phyloP scores from a whole-genome alignment of 2,888 invertebrate genomes.

The Athalia cordata region DNA sequence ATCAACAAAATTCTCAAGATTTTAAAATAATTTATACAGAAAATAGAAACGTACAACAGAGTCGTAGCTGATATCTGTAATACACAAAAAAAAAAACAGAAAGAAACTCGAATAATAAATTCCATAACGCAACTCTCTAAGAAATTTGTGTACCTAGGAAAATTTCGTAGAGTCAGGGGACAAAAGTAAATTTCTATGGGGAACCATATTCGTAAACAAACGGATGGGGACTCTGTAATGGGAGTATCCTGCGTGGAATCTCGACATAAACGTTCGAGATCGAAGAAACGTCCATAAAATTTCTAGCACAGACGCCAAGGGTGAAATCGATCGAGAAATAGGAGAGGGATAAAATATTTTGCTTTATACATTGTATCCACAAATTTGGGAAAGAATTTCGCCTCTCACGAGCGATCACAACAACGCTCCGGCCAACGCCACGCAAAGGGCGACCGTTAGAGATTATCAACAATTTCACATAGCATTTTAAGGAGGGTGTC shows the following conservation, averaged over 20 bases:
- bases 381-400: no score
- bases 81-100: no score
- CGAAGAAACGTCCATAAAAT: not conserved
- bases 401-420: no score
- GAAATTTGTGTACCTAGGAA: no score
- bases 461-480: conserved; percentile 14
- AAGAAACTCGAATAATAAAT: no score
- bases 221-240: not conserved
- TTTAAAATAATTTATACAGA: not conserved
- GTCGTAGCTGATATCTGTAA: no score
- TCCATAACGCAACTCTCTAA: no score
- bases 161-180: not conserved
- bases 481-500: not conserved
- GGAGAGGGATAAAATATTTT: no score
- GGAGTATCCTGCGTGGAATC: not conserved
- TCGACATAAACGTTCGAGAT: not conserved
- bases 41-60: no score
- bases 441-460: conserved; percentile 15
- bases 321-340: no score
- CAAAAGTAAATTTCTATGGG: not conserved
- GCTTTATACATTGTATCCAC: no score
- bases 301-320: not conserved
- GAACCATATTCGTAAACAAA: not conserved
- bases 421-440: conserved; percentile 18
- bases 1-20: not conserved